Conservation (phyloP, 2,797 vertebrate genomes). For the Todus mexicanus region DNA sequence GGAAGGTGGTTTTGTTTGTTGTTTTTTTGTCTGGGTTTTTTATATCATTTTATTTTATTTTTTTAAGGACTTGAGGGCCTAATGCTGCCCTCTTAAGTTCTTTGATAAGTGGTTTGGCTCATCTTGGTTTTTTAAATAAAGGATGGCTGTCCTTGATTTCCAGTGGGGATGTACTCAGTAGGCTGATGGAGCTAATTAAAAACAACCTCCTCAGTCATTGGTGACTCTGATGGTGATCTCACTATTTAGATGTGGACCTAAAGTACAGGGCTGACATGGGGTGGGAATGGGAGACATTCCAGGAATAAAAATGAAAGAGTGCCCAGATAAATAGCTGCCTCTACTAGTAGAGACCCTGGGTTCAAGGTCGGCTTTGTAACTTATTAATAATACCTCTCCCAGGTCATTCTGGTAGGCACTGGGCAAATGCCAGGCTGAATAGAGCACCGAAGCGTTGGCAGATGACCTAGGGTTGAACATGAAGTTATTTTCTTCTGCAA, state of each 20-base stretch:
- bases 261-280: not conserved
- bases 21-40: not conserved
- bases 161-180: not conserved
- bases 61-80: not conserved
- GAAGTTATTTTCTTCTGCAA: not conserved
- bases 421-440: not conserved
- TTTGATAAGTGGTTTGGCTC: not conserved
- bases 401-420: not conserved
- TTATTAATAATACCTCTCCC: not conserved
- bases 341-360: not conserved
- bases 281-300: not conserved
- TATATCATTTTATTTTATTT: not conserved
- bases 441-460: not conserved
- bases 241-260: not conserved
- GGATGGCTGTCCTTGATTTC: not conserved
- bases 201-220: not conserved
- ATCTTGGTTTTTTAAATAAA: not conserved
- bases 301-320: not conserved
- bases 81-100: not conserved
- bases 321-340: not conserved
- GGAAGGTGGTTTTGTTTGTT: not conserved
- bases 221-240: not conserved
- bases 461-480: not conserved
- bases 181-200: not conserved
- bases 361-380: slow-evolving; percentile 34